A percentile compares a stretch with the other conserved stretches of the same genome.
Evolutionary conservation across 2,113 vertebrate genomes (phyloP).

Genomic region (Pelmatolapia mariae): DNA sequence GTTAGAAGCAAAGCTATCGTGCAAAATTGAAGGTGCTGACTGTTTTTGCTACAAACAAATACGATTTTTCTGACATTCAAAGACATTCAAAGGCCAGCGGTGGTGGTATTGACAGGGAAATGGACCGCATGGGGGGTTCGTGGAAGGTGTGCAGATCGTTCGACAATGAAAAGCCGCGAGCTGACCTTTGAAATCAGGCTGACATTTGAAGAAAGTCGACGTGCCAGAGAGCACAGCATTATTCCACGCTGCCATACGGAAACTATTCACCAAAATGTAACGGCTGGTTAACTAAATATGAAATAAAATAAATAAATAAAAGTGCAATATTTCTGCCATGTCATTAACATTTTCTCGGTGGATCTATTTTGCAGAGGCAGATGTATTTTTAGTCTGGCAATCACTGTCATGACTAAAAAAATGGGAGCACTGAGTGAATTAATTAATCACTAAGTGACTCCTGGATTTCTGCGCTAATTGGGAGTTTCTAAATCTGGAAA

Average conservation of each 20-base stretch:
- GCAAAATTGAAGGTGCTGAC: not conserved
- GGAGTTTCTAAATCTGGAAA: conserved; percentile 46
- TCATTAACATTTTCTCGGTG: not conserved
- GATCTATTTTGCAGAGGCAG: conserved; percentile 1
- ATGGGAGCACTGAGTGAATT: conserved; percentile 37
- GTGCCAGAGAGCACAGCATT: not conserved
- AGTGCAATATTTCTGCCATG: not conserved
- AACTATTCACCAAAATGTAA: not conserved
- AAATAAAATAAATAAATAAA: not conserved
- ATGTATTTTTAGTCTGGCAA: conserved; percentile 52
- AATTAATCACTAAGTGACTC: conserved; percentile 49
- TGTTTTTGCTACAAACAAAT: not conserved
- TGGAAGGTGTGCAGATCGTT: not conserved
- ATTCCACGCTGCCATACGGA: not conserved
- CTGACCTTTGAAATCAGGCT: conserved; percentile 4
- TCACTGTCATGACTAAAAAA: conserved; percentile 24
- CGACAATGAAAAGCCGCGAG: not conserved
- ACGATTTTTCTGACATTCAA: conserved; percentile 15
- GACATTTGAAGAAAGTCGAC: conserved; percentile 11
- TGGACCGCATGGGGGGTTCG: not conserved
- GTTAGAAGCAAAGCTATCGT: not conserved
- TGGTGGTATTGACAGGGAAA: not conserved
- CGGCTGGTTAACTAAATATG: not conserved
- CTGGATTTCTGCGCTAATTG: conserved; percentile 41
- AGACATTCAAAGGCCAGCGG: not conserved